A percentile compares a stretch with the other conserved stretches of the same genome.
phyloP scores from a whole-genome alignment of 2,113 vertebrate genomes.

The Aegotheles bennettii region DNA sequence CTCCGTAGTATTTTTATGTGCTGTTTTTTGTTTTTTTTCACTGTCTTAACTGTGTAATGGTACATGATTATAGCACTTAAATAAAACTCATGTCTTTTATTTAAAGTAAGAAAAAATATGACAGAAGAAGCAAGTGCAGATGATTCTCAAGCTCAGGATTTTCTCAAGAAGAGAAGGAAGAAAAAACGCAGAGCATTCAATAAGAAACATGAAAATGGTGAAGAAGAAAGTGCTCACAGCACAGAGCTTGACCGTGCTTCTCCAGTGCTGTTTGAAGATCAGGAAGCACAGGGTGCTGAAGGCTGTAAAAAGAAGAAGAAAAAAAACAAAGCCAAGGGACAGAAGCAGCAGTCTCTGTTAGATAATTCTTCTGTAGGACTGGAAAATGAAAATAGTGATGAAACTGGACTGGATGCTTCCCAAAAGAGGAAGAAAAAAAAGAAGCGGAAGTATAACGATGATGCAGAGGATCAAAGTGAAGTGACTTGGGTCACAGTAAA shows the following conservation, averaged over 20 bases:
- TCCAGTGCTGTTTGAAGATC: neutral
- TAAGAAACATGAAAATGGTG: neutral
- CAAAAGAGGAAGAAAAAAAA: neutral
- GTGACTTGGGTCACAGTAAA: neutral
- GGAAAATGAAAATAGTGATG: neutral
- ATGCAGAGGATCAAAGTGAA: neutral
- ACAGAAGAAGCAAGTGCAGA: neutral
- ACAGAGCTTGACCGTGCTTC: accelerated
- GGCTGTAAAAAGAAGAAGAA: neutral
- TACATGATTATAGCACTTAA: neutral
- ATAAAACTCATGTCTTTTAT: neutral
- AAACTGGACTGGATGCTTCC: neutral
- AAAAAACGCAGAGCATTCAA: neutral
- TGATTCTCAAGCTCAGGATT: neutral
- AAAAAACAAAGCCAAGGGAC: neutral
- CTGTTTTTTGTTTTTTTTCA: neutral
- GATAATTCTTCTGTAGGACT: neutral
- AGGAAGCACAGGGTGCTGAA: neutral
- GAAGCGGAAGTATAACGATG: accelerated
- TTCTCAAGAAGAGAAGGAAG: constrained; percentile 30
- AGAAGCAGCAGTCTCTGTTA: neutral
- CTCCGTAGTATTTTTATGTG: neutral
- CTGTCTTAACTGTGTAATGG: accelerated
- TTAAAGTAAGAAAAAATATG: constrained; percentile 35
- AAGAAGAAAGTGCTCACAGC: accelerated